Percentiles rank a stretch among this genome's conserved stretches.
Conservation (phyloP, 1,140 invertebrate species). For the Drosophila novamexicana region DNA sequence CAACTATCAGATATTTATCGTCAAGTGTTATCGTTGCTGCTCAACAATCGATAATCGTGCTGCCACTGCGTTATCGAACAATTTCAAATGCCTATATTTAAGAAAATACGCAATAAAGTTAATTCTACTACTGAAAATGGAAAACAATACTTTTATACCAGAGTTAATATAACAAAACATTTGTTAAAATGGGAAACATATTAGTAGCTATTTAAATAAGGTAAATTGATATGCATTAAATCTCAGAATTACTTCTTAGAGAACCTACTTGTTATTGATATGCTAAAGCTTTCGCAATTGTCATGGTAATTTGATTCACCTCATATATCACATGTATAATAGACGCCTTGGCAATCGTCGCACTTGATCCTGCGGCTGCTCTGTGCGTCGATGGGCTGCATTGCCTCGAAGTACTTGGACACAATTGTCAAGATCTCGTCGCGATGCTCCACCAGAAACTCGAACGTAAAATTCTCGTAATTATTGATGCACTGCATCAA, state of each 20-base stretch:
- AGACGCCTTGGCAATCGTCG: constrained; percentile 27
- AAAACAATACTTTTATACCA: too few species aligned
- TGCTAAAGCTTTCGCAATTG: neutral
- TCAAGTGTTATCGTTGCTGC: too few species aligned
- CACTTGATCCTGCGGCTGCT: constrained; percentile 19
- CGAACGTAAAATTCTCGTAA: constrained; percentile 58
- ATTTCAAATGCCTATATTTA: too few species aligned
- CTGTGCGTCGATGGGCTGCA: constrained; percentile 33
- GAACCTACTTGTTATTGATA: neutral
- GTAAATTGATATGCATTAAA: too few species aligned
- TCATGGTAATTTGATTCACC: neutral
- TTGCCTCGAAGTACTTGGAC: constrained; percentile 47
- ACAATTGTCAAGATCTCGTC: constrained; percentile 58
- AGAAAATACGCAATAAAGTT: too few species aligned
- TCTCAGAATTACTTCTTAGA: neutral
- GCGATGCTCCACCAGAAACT: constrained; percentile 49
- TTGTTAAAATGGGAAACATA: too few species aligned
- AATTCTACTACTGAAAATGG: too few species aligned
- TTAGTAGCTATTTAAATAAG: too few species aligned
- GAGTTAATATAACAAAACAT: too few species aligned
- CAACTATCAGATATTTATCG: too few species aligned
- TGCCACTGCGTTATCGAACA: too few species aligned
- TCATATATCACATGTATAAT: constrained; percentile 20
- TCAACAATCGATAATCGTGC: too few species aligned
- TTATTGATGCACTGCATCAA: constrained; percentile 66